Conservation (phyloP, 1,140 invertebrate genomes). For the Cydia splendana region DNA sequence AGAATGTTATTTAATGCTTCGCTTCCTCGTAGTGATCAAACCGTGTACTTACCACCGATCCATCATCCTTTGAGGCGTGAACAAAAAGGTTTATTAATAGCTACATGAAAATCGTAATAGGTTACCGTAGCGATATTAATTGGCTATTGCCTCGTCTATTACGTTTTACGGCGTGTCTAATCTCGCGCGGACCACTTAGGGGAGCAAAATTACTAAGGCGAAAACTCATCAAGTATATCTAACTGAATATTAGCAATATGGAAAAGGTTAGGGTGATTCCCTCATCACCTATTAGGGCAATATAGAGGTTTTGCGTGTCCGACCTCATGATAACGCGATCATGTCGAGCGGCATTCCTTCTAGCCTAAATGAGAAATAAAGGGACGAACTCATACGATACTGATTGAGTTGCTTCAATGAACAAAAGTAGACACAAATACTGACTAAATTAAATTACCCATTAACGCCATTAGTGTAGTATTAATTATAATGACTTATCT, state of each 20-base stretch:
- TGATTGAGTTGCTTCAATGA: slow-evolving; percentile 1
- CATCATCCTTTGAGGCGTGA: slow-evolving; percentile 74
- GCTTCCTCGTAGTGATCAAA: slow-evolving; percentile 36
- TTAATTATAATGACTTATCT: neutral
- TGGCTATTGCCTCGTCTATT: slow-evolving; percentile 15
- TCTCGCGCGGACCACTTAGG: slow-evolving; percentile 8
- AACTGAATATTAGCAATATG: slow-evolving; percentile 17
- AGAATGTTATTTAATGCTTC: slow-evolving; percentile 16
- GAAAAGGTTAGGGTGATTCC: slow-evolving; percentile 20
- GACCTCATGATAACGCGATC: neutral
- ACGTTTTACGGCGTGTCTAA: slow-evolving; percentile 20
- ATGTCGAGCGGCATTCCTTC: neutral
- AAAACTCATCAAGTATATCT: slow-evolving; percentile 13
- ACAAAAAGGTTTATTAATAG: slow-evolving; percentile 65
- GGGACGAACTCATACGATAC: neutral
- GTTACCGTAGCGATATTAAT: slow-evolving; percentile 20
- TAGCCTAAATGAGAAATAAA: slow-evolving; percentile 3
- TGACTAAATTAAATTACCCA: neutral
- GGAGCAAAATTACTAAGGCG: slow-evolving; percentile 17
- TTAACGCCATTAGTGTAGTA: neutral
- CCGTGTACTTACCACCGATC: slow-evolving; percentile 75
- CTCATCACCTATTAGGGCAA: slow-evolving; percentile 5
- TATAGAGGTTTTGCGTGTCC: slow-evolving; percentile 30
- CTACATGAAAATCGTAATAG: slow-evolving; percentile 24
- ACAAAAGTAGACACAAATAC: neutral